Evolutionary conservation across 2,888 invertebrate genomes (phyloP).

Genomic region (Caenorhabditis becei): DNA sequence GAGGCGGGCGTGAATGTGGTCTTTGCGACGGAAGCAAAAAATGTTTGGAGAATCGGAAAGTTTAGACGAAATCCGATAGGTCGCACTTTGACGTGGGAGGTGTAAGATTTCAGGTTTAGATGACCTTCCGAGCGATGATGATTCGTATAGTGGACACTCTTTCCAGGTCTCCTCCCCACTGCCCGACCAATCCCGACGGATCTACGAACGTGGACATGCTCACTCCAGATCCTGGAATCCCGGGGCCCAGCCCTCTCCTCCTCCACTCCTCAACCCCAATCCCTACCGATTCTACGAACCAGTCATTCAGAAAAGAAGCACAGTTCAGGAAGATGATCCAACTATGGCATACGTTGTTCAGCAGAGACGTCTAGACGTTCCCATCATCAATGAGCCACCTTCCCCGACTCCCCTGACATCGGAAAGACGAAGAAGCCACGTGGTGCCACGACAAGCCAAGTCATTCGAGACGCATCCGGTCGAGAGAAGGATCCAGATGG

Average conservation of each 20-base stretch:
- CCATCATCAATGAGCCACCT: slow-evolving; percentile 62
- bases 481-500: slow-evolving; percentile 36
- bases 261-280: slow-evolving; percentile 48
- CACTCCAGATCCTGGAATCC: slow-evolving; percentile 73
- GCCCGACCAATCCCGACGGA: slow-evolving; percentile 62
- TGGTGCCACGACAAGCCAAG: slow-evolving; percentile 64
- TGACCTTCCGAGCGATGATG: no score
- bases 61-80: no score
- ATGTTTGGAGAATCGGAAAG: no score
- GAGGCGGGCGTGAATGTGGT: no score
- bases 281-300: slow-evolving; percentile 56
- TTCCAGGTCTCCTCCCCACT: slow-evolving; percentile 70
- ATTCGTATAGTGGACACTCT: not conserved
- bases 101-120: no score
- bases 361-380: slow-evolving; percentile 38
- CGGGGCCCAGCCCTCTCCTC: slow-evolving; percentile 54
- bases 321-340: slow-evolving; percentile 12
- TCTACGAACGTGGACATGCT: slow-evolving; percentile 71
- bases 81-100: no score
- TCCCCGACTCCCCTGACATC: slow-evolving; percentile 18
- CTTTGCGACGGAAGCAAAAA: no score
- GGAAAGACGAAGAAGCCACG: slow-evolving; percentile 44
- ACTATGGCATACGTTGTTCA: slow-evolving; percentile 25
- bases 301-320: slow-evolving; percentile 28
- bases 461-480: slow-evolving; percentile 63